Evolutionary conservation across 2,113 vertebrate genomes (phyloP), one percentile per base, ranked within the genome.

Genomic region (Alces alces): DNA sequence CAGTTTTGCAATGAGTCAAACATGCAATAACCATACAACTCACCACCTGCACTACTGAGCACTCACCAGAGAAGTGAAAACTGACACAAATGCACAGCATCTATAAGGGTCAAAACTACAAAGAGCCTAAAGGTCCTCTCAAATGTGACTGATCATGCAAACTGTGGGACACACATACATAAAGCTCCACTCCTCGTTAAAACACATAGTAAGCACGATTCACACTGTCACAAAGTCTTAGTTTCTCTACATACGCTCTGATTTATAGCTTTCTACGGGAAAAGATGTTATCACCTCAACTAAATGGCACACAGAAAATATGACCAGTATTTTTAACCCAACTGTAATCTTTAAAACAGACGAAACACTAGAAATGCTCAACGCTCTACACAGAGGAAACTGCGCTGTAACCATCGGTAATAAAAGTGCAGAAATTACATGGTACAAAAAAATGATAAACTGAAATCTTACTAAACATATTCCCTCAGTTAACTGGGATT

Each of bases 391-490:
- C 0, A 92, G 30, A 95, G 47, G 85, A 97, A 88, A 91, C 10
- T 78, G 17, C 55, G 57, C 28, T 64, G 11, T 16, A 91, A 89
- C 76, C 17, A 91, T 54, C 85, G n/a, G 16, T 45, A 84, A 33
- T 66, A 79, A 55, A 91, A 1, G 6, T 89, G 4, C n/a, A 89
- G 27, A 60, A 95, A 80, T 80, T 73, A 85, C 7, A 91, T 5
- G 17, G 23, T 76, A 60, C 39, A 89, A 83, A 58, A 92, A 95
- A 78, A 88, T 85, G 91, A 82, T 60, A 28, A 88, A 83, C 76
- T 87, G 91, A 87, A 96, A 89, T 82, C 52, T 87, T 89, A 64
- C 58, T 58, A 80, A 79, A 96, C 5, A 89, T n/a, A 76, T 30
- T 84, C 14, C 27, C 50, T 60, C 36, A 33, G 33, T 73, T 95